Evolutionary conservation across 2,113 vertebrate genomes (phyloP).

Genomic region (Butorides virescens): DNA sequence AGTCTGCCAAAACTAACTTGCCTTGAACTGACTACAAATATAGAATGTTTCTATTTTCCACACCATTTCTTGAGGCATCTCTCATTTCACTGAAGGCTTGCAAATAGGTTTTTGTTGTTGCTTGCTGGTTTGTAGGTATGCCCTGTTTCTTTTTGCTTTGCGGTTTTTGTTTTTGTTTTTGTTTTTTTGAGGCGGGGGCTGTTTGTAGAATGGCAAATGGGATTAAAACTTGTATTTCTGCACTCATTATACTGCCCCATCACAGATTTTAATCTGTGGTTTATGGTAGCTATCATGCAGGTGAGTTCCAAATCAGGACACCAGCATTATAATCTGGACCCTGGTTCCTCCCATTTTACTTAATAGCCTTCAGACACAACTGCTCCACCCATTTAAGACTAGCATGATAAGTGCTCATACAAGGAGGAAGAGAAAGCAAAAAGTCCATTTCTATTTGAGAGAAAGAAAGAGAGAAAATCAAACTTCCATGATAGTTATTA

Average conservation of each 20-base stretch:
- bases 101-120: not conserved
- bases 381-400: not conserved
- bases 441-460: not conserved
- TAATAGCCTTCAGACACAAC: not conserved
- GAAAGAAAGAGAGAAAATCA: not conserved
- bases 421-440: not conserved
- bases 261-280: not conserved
- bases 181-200: fast-evolving
- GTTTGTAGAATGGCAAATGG: not conserved
- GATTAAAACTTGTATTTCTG: not conserved
- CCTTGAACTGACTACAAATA: conserved; percentile 6
- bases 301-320: not conserved
- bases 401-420: not conserved
- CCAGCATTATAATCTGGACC: not conserved
- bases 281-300: not conserved
- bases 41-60: conserved; percentile 4
- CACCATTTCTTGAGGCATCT: conserved; percentile 4
- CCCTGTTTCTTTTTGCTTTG: too few relatives aligned
- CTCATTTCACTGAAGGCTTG: not conserved
- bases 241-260: not conserved
- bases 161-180: not conserved
- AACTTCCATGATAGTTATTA: not conserved
- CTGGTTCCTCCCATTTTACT: not conserved
- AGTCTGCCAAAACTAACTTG: not conserved
- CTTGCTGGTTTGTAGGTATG: not conserved